Evolutionary conservation across 2,888 invertebrate species (phyloP), one percentile per base, ranked within the genome.

Genomic region (Eupithecia centaureata): DNA sequence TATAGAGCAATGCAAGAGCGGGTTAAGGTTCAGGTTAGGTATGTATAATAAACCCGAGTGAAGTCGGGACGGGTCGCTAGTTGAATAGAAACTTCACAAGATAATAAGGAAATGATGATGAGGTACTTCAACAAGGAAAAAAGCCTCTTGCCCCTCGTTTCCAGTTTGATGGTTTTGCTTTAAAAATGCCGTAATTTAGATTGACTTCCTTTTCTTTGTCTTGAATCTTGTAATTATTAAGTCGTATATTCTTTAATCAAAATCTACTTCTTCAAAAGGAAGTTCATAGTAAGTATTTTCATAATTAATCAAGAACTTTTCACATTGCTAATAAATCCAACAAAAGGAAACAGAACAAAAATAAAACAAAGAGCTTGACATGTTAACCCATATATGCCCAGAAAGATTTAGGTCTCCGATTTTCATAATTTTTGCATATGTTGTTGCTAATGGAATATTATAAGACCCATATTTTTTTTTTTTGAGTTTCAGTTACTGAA

Each of bases 141-240:
- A 27, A 22, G 47, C 47, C 47, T 47, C 47, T 47, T 47, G 47
- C 18, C 22, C 27, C 22, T 22, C 30, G 12, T 32, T 57, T 57
- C 57, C 57, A 32, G 22, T 56, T 56, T 30, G 56, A 57, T 57
- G 57, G 57, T 18, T 30, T 28, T 22, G 13, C 30, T 27, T 56
- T 0, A 56, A 25, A 52, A 52, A 56, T 30, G 30, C 5, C 2
- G 30, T 56, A 28, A 56, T 56, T 33, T 57, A 57, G 57, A 56
- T 56, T 32, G 56, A 32, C 57, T 57, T 57, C 57, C 32, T 18
- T n/a, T 18, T 57, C 32, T 32, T 57, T 57, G 57, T 57, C 32
- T 57, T 57, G 30, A 30, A 56, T 52, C 27, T 52, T 52, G 52
- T 27, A 27, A 52, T 22, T 47, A 27, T 15, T 15, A 52, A 7